Evolutionary conservation across 2,113 vertebrate species (phyloP).

Genomic region (Atractosteus spatula): DNA sequence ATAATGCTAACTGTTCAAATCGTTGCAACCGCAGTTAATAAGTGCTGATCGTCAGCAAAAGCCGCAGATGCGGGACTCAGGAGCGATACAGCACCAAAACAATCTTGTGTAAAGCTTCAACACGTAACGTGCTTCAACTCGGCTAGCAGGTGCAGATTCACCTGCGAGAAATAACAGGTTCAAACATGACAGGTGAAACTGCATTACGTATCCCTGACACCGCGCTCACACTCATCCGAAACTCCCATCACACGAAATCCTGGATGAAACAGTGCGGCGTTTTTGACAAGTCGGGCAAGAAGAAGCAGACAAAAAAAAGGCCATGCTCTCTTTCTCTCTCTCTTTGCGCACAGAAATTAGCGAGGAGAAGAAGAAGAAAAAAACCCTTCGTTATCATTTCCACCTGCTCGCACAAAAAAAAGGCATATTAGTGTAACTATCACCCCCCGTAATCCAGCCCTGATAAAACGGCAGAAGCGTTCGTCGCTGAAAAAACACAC

Average conservation of each 20-base stretch:
- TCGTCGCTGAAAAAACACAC: slow-evolving; percentile 11
- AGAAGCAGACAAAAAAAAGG: not conserved
- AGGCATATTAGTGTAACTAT: slow-evolving; percentile 1
- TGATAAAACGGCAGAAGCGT: slow-evolving; percentile 10
- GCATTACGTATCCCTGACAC: not conserved
- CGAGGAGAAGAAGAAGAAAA: not conserved
- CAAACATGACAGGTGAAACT: slow-evolving; percentile 62
- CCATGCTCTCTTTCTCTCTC: not conserved
- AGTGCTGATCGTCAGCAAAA: too few relatives aligned
- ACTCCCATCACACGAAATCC: not conserved
- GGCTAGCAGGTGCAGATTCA: slow-evolving; percentile 67
- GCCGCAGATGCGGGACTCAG: too few relatives aligned
- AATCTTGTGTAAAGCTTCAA: too few relatives aligned
- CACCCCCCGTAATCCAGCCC: not conserved
- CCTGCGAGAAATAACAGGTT: slow-evolving; percentile 57
- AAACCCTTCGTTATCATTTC: slow-evolving; percentile 11
- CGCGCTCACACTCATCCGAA: not conserved
- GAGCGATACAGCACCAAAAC: too few relatives aligned
- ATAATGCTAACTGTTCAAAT: too few relatives aligned
- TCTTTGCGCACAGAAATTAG: not conserved
- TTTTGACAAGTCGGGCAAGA: not conserved
- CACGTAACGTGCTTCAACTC: slow-evolving; percentile 27
- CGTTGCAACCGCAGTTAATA: too few relatives aligned
- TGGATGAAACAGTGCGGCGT: not conserved
- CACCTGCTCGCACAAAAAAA: not conserved